Evolutionary conservation across 1,140 invertebrate genomes (phyloP).

Genomic region (Bombus sylvicola): DNA sequence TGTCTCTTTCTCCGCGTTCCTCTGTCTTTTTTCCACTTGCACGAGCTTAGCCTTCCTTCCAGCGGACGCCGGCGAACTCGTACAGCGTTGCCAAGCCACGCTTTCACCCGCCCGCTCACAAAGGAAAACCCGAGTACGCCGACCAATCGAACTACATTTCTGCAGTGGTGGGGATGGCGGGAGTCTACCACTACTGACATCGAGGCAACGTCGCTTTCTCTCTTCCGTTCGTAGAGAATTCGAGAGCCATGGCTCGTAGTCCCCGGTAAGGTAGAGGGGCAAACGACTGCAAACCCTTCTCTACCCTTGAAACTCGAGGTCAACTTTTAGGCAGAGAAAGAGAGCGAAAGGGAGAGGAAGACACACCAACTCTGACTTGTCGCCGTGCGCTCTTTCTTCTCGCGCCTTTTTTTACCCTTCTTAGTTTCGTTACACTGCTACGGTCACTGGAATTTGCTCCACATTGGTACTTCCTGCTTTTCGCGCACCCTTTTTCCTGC

Average conservation of each 20-base stretch:
- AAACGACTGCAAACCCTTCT: slow-evolving; percentile 73
- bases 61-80: slow-evolving; percentile 66
- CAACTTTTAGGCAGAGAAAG: slow-evolving; percentile 81
- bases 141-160: slow-evolving; percentile 71
- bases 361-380: slow-evolving; percentile 62
- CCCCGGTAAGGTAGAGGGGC: slow-evolving; percentile 61
- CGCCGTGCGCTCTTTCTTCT: slow-evolving; percentile 56
- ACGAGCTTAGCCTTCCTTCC: slow-evolving; percentile 68
- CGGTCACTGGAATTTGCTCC: slow-evolving; percentile 71
- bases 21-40: slow-evolving; percentile 45
- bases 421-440: slow-evolving; percentile 64
- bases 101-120: slow-evolving; percentile 80
- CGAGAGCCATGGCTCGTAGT: slow-evolving; percentile 65
- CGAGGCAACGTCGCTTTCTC: slow-evolving; percentile 75
- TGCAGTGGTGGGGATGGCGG: slow-evolving; percentile 75
- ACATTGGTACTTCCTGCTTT: slow-evolving; percentile 73
- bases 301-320: slow-evolving; percentile 84
- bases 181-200: slow-evolving; percentile 66
- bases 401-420: slow-evolving; percentile 61
- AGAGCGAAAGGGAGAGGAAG: slow-evolving; percentile 58
- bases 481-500: slow-evolving; percentile 64
- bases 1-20: slow-evolving; percentile 44
- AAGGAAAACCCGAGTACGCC: slow-evolving; percentile 75
- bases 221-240: slow-evolving; percentile 70
- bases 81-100: slow-evolving; percentile 75